phyloP scores from a whole-genome alignment of 2,113 vertebrate species.

The Propithecus coquereli region DNA sequence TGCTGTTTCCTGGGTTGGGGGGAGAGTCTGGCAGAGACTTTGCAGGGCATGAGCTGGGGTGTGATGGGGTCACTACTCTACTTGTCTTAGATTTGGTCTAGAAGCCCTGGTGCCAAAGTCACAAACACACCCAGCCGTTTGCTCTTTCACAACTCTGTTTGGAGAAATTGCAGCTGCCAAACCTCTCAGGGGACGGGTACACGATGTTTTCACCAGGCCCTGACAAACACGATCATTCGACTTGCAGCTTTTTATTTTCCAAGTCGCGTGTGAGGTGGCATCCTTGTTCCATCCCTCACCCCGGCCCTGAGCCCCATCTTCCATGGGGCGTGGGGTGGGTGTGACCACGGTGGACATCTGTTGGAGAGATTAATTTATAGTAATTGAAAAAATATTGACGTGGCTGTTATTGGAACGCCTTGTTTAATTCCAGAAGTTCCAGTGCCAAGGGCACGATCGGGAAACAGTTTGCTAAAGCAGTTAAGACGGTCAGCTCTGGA shows the following conservation, averaged over 20 bases:
- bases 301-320: rapidly evolving
- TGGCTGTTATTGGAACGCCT: background rate
- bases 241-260: background rate
- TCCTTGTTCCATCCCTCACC: background rate
- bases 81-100: background rate
- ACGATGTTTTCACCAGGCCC: background rate
- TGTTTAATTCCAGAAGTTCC: background rate
- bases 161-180: background rate
- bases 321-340: background rate
- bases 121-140: background rate
- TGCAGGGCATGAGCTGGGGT: rapidly evolving
- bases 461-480: background rate
- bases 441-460: background rate
- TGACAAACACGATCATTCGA: background rate
- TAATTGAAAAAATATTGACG: background rate
- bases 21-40: background rate
- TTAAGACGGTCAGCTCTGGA: rapidly evolving
- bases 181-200: background rate
- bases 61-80: background rate
- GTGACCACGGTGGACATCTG: rapidly evolving
- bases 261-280: background rate
- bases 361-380: background rate
- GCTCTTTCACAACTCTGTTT: background rate
- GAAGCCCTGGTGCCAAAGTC: background rate
- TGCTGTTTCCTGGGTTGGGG: background rate